phyloP scores from a whole-genome alignment of 2,888 invertebrate genomes.

The Mycalesis mineus region DNA sequence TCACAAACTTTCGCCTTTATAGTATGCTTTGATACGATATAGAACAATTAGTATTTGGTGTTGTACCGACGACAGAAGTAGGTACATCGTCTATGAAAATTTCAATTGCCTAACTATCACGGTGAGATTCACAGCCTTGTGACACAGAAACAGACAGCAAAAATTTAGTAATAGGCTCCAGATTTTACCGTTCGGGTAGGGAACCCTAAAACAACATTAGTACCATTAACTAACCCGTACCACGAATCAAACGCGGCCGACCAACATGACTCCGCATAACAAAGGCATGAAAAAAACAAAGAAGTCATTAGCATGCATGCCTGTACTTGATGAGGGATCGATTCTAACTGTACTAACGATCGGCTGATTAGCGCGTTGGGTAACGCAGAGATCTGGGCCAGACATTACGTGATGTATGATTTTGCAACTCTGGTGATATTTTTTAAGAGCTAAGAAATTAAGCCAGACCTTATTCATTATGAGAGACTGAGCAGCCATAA shows the following conservation, averaged over 20 bases:
- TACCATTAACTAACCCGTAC: neutral
- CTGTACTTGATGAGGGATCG: conserved; percentile 6
- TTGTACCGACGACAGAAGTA: too few relatives aligned
- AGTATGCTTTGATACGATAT: too few relatives aligned
- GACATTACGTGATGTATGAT: neutral
- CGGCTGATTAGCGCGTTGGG: conserved; percentile 33
- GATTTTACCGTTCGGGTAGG: too few relatives aligned
- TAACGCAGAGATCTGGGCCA: neutral
- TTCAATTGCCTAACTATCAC: too few relatives aligned
- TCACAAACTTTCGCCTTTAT: too few relatives aligned
- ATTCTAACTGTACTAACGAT: conserved; percentile 38
- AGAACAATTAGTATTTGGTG: too few relatives aligned
- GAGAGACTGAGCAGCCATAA: too few relatives aligned
- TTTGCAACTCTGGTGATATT: neutral
- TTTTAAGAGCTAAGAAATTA: neutral
- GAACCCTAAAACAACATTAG: neutral
- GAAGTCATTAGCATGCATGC: conserved; percentile 26
- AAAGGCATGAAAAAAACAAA: conserved; percentile 21
- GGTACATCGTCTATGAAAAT: too few relatives aligned
- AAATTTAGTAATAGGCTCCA: too few relatives aligned
- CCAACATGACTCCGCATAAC: conserved; percentile 14
- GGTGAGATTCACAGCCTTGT: too few relatives aligned
- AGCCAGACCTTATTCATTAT: too few relatives aligned
- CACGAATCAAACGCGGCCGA: neutral
- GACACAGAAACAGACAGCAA: too few relatives aligned